Base-by-base conservation (phyloP, 1,140 invertebrate genomes). In the Xylocopa sonorina region DNA sequence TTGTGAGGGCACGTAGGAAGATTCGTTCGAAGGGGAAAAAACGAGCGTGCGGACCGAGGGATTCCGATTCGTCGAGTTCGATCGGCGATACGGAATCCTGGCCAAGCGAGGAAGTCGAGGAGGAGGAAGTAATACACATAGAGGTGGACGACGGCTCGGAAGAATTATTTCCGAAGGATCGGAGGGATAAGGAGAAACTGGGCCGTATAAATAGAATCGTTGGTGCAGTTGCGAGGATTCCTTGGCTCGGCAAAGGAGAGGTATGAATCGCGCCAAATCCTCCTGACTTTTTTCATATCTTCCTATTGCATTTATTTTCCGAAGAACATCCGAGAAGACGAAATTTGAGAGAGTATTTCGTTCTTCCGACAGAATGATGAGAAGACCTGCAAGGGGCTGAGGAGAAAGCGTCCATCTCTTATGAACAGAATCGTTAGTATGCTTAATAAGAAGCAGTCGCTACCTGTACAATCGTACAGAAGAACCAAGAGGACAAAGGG, bases 81-180 rank as follows among this genome's bases (percentile, higher is more conserved):
- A 84, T 85, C 38, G 85, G 80, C 10, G 78, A 86, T 58, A 88
- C 88, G 18, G 89, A 90, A 51, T 90, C 86, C 2, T 86, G 80
- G 63, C 48, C 84, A 3, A 88, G 82, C n/a, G 88, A 90, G 60
- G 82, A 87, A 21, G 48, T 87, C 29, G 84, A 85, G 24, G 89
- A 88, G n/a, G 87, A 88, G 21, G 82, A 86, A 78, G 68, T 88
- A 27, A 78, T 88, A 51, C 85, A 89, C 27, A 75, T 87, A 10
- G 88, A 90, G 60, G 60, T 89, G 9, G 87, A 84, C 34, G 66
- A 79, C 29, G 72, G 55, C 4, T 82, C 79, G 21, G 72, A 88
- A 46, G 74, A 88, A 62, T 63, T 82, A 57, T 55, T 87, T 9
- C 32, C 68, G 46, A 86, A 71, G 51, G 72, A 80, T 43, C 75